Conservation (phyloP, 2,113 vertebrate species). For the Psophia crepitans region DNA sequence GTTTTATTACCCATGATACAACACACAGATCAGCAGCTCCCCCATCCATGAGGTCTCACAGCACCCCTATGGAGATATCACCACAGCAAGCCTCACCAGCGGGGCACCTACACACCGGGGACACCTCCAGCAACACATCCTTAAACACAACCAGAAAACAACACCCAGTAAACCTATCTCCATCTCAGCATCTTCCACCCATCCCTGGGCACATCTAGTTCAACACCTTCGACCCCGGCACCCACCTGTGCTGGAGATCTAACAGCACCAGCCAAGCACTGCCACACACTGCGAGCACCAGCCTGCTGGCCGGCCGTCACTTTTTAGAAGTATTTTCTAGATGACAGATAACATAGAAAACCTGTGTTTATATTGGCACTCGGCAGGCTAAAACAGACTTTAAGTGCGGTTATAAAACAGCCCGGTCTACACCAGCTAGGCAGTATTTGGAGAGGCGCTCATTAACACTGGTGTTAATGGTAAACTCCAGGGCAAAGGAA, state of each 20-base stretch:
- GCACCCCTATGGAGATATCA: background rate
- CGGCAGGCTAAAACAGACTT: background rate
- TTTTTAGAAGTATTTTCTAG: background rate
- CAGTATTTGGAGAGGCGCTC: background rate
- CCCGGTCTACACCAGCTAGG: background rate
- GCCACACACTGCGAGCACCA: accelerated
- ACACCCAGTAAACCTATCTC: background rate
- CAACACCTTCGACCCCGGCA: background rate
- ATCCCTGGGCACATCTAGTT: background rate
- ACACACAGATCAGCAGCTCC: constrained; percentile 11
- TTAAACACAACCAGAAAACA: accelerated
- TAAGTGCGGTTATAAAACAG: background rate
- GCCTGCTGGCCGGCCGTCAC: background rate
- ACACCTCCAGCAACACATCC: accelerated
- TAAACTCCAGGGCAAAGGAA: background rate
- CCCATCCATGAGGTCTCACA: background rate
- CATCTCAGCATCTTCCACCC: background rate
- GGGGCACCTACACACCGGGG: accelerated
- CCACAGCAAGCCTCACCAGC: accelerated
- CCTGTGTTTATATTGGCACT: background rate
- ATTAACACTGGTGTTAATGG: background rate
- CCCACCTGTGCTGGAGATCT: background rate
- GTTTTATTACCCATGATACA: constrained; percentile 55
- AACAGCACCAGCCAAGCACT: background rate
- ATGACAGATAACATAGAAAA: background rate